Evolutionary conservation across 2,888 invertebrate species (phyloP).

Genomic region (Drosophila meridionalis): DNA sequence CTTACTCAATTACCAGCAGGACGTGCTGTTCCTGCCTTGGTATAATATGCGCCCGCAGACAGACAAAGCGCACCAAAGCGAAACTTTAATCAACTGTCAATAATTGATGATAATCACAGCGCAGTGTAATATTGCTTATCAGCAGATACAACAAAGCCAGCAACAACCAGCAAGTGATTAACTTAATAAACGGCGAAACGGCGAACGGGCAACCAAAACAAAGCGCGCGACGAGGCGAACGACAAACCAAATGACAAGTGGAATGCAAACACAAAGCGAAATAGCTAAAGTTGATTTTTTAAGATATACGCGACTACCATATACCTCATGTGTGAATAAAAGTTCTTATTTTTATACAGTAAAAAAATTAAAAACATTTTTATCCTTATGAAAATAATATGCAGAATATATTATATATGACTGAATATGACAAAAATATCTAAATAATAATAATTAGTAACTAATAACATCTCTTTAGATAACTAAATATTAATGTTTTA

Average conservation of each 20-base stretch:
- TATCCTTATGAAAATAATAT: neutral
- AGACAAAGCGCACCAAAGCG: constrained; percentile 46
- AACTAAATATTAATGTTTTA: neutral
- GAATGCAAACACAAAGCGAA: constrained; percentile 38
- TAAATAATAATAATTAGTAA: neutral
- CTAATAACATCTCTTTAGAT: neutral
- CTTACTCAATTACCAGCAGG: constrained; percentile 41
- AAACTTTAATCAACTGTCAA: constrained; percentile 73
- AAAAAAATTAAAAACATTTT: neutral
- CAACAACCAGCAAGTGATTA: constrained; percentile 52
- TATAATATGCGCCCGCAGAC: constrained; percentile 9
- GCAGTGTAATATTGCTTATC: constrained; percentile 56
- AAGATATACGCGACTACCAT: constrained; percentile 11
- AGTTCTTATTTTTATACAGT: neutral
- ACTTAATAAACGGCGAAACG: constrained; percentile 47
- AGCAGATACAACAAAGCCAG: constrained; percentile 27
- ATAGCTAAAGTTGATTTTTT: neutral
- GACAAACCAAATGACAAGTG: constrained; percentile 47
- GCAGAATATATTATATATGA: neutral
- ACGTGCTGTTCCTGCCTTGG: constrained; percentile 23
- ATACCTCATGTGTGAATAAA: constrained; percentile 22
- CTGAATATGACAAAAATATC: too few species aligned
- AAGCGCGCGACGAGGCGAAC: constrained; percentile 24
- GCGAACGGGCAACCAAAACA: constrained; percentile 20
- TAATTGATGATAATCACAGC: constrained; percentile 72